Percentiles rank a stretch among this genome's conserved stretches.
These are phyloP conservation scores for Hystrix cristata DNA, from an alignment of 2,113 vertebrate genomes.

Conservation along the genomic window DNA sequence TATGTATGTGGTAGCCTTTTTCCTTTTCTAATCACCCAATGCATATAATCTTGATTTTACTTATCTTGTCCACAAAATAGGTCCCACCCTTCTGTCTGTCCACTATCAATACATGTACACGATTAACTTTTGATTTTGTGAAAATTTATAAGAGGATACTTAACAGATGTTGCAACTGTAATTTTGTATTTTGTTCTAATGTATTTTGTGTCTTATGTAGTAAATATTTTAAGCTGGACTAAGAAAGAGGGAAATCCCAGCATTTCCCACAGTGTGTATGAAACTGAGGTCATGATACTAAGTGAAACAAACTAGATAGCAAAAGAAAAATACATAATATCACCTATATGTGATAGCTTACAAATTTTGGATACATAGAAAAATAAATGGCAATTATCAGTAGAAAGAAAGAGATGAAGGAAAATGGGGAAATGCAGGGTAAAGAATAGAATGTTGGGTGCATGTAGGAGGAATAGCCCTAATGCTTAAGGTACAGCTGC, in stretches of 20 bases:
- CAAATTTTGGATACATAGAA: neutral
- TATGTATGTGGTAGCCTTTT: neutral
- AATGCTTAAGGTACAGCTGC: neutral
- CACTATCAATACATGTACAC: neutral
- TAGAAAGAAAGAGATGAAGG: accelerated
- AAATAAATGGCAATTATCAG: neutral
- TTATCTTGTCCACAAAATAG: neutral
- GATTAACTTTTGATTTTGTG: neutral
- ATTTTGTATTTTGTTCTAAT: neutral
- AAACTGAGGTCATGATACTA: neutral
- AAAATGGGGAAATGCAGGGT: neutral
- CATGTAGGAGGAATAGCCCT: neutral
- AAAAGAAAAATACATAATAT: neutral
- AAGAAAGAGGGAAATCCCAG: neutral
- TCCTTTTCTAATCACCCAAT: neutral
- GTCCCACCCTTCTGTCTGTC: neutral
- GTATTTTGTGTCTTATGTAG: neutral
- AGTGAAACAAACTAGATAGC: neutral
- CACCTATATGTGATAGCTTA: neutral
- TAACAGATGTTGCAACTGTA: neutral
- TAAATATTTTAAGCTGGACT: neutral
- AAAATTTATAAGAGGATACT: neutral
- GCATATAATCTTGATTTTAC: neutral
- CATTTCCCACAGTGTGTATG: neutral
- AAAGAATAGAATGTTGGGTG: neutral